Evolutionary conservation across 2,888 invertebrate species (phyloP).

Genomic region (Sicus ferrugineus): DNA sequence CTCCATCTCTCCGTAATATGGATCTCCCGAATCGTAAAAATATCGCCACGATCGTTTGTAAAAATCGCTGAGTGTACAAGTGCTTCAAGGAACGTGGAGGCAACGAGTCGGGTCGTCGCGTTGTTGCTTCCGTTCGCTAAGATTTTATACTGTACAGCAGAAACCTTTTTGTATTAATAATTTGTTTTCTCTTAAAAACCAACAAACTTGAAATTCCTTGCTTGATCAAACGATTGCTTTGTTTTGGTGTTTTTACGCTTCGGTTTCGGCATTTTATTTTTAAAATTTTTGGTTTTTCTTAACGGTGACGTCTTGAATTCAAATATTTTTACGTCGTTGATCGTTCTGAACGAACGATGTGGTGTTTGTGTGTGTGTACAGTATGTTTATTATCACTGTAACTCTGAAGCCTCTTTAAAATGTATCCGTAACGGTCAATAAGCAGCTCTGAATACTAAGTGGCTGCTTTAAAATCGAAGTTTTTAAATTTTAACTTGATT

Average conservation of each 20-base stretch:
- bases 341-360: not conserved
- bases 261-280: not conserved
- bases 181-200: not conserved
- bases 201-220: conserved; percentile 10
- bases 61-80: conserved; percentile 12
- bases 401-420: too few relatives aligned
- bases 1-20: not conserved
- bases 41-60: not conserved
- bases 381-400: too few relatives aligned
- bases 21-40: not conserved
- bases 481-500: not conserved
- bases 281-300: not conserved
- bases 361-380: too few relatives aligned
- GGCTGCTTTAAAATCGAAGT: not conserved
- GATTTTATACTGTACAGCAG: too few relatives aligned
- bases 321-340: conserved; percentile 15
- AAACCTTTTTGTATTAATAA: not conserved
- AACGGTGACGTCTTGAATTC: conserved; percentile 19
- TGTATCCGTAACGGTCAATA: too few relatives aligned
- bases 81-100: conserved; percentile 34
- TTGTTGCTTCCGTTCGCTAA: too few relatives aligned
- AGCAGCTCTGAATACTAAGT: conserved; percentile 32
- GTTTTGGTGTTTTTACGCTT: conserved; percentile 4
- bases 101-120: conserved; percentile 25
- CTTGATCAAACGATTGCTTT: conserved; percentile 21